phyloP scores from a whole-genome alignment of 2,113 vertebrate genomes.

The Asarcornis scutulata region DNA sequence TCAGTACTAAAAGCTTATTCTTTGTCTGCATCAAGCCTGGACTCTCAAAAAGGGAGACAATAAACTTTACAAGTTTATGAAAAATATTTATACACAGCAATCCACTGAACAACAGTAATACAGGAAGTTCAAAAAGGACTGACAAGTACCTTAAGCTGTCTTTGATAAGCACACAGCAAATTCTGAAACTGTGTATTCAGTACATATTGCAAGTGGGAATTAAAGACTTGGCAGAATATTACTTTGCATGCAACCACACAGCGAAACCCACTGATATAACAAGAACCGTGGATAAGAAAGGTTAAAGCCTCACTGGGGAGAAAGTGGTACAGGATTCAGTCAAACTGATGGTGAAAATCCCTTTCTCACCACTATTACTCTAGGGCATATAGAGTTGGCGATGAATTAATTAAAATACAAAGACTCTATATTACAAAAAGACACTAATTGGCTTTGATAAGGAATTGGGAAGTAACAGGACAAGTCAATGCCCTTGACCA shows the following conservation, averaged over 20 bases:
- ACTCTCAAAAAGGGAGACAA: not conserved
- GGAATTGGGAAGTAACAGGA: not conserved
- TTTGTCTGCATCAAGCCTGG: not conserved
- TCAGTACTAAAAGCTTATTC: not conserved
- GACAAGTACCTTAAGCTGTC: not conserved
- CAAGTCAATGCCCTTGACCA: not conserved
- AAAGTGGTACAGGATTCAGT: not conserved
- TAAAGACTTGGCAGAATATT: not conserved
- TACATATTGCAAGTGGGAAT: not conserved
- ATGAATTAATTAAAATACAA: conserved; percentile 33
- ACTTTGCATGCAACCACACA: not conserved
- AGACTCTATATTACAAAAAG: not conserved
- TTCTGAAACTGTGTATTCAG: not conserved
- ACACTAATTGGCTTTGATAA: not conserved
- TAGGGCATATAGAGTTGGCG: not conserved
- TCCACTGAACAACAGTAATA: not conserved
- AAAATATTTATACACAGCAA: not conserved
- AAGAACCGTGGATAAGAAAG: not conserved
- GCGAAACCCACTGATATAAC: not conserved
- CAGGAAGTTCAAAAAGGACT: not conserved
- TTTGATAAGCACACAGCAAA: not conserved
- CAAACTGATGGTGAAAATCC: not conserved
- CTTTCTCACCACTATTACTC: not conserved
- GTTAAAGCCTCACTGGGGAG: not conserved
- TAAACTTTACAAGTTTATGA: not conserved